Evolutionary conservation across 2,113 vertebrate species (phyloP).

Genomic region (Prochilodus magdalenae): DNA sequence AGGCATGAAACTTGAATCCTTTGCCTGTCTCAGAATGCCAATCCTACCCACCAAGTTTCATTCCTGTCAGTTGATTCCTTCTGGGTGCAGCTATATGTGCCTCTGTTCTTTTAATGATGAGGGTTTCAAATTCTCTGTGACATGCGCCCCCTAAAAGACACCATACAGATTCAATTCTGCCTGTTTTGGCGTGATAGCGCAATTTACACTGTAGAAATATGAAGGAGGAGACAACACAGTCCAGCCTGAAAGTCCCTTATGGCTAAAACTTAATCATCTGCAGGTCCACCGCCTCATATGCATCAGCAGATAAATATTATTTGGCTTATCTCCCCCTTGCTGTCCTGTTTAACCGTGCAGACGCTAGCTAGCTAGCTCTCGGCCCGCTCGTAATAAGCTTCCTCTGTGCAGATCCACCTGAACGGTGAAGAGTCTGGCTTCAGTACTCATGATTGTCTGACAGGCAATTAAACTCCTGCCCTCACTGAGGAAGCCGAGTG

Average conservation of each 20-base stretch:
- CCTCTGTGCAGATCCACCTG: slow-evolving; percentile 17
- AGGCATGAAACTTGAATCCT: too few species aligned
- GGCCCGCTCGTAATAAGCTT: slow-evolving; percentile 4
- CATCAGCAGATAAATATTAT: neutral
- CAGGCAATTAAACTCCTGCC: slow-evolving; percentile 42
- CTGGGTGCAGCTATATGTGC: too few species aligned
- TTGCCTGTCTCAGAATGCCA: too few species aligned
- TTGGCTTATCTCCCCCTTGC: neutral
- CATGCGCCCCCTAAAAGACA: too few species aligned
- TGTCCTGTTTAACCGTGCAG: neutral
- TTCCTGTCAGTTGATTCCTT: too few species aligned
- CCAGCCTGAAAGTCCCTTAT: neutral
- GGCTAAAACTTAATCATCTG: neutral
- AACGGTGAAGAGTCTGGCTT: slow-evolving; percentile 11
- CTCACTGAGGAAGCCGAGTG: slow-evolving; percentile 15
- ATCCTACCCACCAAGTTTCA: too few species aligned
- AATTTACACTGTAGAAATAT: too few species aligned
- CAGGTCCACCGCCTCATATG: neutral
- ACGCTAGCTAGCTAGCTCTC: neutral
- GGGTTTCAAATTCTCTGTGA: too few species aligned
- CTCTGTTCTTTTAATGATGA: too few species aligned
- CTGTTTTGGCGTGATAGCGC: too few species aligned
- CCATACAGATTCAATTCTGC: too few species aligned
- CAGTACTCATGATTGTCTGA: slow-evolving; percentile 42
- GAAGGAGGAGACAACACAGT: too few species aligned